Evolutionary conservation across 2,797 vertebrate genomes (phyloP), one percentile per base, ranked within the genome.

Genomic region (Falco biarmicus): DNA sequence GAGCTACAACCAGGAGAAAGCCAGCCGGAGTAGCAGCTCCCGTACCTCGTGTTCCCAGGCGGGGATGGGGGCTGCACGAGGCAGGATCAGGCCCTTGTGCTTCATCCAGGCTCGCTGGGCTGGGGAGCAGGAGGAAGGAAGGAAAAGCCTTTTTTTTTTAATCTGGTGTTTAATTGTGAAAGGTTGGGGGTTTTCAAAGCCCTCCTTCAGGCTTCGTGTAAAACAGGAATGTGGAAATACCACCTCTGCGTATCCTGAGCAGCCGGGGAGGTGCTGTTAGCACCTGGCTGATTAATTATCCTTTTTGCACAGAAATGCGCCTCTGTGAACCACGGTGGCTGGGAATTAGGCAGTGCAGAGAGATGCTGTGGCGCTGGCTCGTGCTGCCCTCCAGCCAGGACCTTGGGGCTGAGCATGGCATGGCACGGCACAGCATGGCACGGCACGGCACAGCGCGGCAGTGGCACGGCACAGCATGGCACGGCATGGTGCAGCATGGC

Each of bases 391-490:
- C 13, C 37, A 32, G 80, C 28, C 8, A 1, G 48, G 6, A 78
- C 17, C 50, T 39, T 0, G 0, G 22, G 25, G 29, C 43, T 48
- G 43, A 60, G 15, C 50, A 10, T 6, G 13, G 60, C 20, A 25
- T 43, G 32, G 31, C 43, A n/a, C 18, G 15, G 63, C 3, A 11
- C 6, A 13, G 60, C 20, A 29, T 48, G 32, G 31, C 43, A n/a
- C 6, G 13, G 60, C 20, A 25, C 39, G 39, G 39, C 39, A 41
- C 41, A 13, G 39, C 37, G 37, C 10, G 10, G 37, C 37, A 39
- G 37, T 61, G 37, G 37, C 37, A 39, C 37, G 11, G 37, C 37
- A 39, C 37, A 39, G 37, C 37, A 39, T 11, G 37, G 37, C 37
- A 37, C 10, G 37, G 37, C 37, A 37, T 37, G 37, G 37, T 37